Evolutionary conservation across 2,888 invertebrate species (phyloP), one percentile per base, ranked within the genome.

Genomic region (Acanthosepion lycidas): DNA sequence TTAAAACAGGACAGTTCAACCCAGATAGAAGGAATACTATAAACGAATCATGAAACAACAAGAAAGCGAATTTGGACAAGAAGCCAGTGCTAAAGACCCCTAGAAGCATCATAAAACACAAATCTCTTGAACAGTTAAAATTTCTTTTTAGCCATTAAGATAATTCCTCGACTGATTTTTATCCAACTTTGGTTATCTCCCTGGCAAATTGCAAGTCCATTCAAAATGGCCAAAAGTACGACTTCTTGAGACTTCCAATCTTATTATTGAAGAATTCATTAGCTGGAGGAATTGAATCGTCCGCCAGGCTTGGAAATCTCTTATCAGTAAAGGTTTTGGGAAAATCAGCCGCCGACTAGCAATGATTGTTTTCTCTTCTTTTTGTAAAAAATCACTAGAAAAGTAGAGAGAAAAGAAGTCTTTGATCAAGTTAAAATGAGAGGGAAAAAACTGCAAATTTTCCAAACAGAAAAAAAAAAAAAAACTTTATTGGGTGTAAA

Each of bases 81-180:
- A 78, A 78, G 28, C 78, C 28, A 78, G 12, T 55, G 28, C 78
- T 3, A 28, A 64, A 78, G 64, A 28, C 78, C n/a, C 6, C 28
- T n/a, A 78, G n/a, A 78, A n/a, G n/a, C 9, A n/a, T 78, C 78
- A 78, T 78, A 78, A 78, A 78, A 78, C 28, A 28, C 78, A 78
- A 28, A 78, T 78, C 78, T n/a, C 28, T n/a, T 78, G 78, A 8
- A 78, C 78, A 28, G n/a, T 78, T 78, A 78, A 78, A 78, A 78
- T 78, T 78, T 78, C 78, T 78, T 78, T 78, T 78, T n/a, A 64
- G 78, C n/a, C n/a, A 78, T 78, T 78, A 78, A 78, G 78, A 78
- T 78, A 78, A 78, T 78, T 78, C 78, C n/a, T 28, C n/a, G 28
- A 3, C 78, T 12, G 78, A 1, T 78, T 12, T 9, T 8, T 18